Base-by-base conservation (phyloP, 2,797 vertebrate species). In the Oophaga sylvatica region DNA sequence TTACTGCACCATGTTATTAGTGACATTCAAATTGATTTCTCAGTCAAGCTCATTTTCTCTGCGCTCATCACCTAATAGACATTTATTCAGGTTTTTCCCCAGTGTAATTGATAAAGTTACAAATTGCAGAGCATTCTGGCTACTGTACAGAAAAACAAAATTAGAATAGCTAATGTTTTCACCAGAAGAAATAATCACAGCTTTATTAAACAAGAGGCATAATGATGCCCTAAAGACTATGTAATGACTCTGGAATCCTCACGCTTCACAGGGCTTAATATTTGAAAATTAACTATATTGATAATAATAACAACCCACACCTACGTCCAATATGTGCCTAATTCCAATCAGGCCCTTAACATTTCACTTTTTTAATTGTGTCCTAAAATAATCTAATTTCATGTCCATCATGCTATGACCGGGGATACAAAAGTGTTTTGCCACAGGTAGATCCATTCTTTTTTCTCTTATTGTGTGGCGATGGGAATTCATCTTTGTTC, bases 1-100 rank as follows among this genome's bases (percentile, higher is more conserved):
- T 79, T 48, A 80, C 70, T 56, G 11, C 41, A 76, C 3, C 35
- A 65, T 76, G 56, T n/a, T 79, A 73, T 87, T 87, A 83, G 48
- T 87, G 29, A 68, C 56, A 87, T 70, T 87, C 57, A 81, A 80
- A 81, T 75, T 62, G 31, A 78, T 87, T 83, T 48, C 45, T 67
- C 22, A 71, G 53, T 13, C 75, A n/a, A 48, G 60, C 60, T 70
- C 76, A 87, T 76, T 67, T 77, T 79, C 7, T 71, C 60, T 60
- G 22, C 57, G 16, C 81, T 60, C 22, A 57, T 83, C 41, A 71
- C 48, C 62, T 68, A 68, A 83, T 57, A 78, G 60, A 68, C 65
- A 71, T 31, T 73, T 3, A 81, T 53, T 79, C 63, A 70, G 31
- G 31, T 79, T 83, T 87, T 81, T 29, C 35, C 81, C 31, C 8